Evolutionary conservation across 2,113 vertebrate species (phyloP).

Genomic region (Stigmatopora argus): DNA sequence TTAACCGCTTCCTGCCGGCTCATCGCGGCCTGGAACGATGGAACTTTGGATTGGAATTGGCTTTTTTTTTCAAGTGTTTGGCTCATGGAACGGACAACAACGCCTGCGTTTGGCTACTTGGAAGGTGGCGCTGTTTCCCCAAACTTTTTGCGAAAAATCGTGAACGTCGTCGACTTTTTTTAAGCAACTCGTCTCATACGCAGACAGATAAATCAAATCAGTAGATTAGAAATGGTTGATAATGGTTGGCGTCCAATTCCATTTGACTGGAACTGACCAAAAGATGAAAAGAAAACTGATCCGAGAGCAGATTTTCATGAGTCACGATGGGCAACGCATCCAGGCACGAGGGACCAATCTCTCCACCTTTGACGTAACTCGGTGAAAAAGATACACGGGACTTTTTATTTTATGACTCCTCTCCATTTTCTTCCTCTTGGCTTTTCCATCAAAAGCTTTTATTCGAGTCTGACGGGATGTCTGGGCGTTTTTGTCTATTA

Average conservation of each 20-base stretch:
- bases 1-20: slow-evolving; percentile 63
- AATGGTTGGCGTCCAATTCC: no score
- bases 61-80: no score
- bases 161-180: no score
- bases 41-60: no score
- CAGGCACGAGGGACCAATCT: neutral
- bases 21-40: slow-evolving; percentile 18
- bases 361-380: neutral
- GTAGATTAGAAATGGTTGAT: no score
- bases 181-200: no score
- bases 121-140: neutral
- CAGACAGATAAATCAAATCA: no score
- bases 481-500: neutral
- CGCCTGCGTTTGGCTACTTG: no score
- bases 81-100: no score
- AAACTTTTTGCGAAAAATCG: neutral
- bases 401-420: neutral
- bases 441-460: neutral
- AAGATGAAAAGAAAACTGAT: neutral
- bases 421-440: neutral
- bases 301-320: neutral
- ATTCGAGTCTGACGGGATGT: neutral
- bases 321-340: neutral
- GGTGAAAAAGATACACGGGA: neutral
- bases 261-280: no score